A percentile compares a stretch with the other conserved stretches of the same genome.
Conservation (phyloP, 2,113 vertebrate species). For the Petromus typicus region DNA sequence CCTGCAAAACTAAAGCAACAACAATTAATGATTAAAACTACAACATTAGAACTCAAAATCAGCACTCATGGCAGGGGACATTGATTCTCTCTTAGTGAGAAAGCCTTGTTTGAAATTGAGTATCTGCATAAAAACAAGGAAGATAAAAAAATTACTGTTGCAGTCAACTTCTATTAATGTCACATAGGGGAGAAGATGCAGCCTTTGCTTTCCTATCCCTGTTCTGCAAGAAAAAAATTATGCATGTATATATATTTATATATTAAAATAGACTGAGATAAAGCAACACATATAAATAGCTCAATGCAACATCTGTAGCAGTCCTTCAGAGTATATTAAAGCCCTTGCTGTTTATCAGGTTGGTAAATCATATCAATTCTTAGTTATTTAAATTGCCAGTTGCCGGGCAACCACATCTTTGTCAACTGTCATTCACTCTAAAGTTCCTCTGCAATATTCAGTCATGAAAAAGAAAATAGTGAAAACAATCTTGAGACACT, state of each 20-base stretch:
- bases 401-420: slow-evolving; percentile 80
- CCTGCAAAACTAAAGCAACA: slow-evolving; percentile 26
- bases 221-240: slow-evolving; percentile 43
- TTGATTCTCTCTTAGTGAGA: background rate
- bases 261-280: slow-evolving; percentile 69
- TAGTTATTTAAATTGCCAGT: slow-evolving; percentile 80
- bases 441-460: slow-evolving; percentile 68
- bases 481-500: slow-evolving; percentile 67
- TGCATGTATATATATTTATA: slow-evolving; percentile 2
- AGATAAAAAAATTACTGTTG: slow-evolving; percentile 36
- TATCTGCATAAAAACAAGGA: slow-evolving; percentile 42
- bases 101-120: slow-evolving; percentile 43
- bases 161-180: slow-evolving; percentile 65
- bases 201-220: slow-evolving; percentile 56
- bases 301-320: slow-evolving; percentile 75
- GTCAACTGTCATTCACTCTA: slow-evolving; percentile 79
- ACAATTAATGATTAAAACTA: slow-evolving; percentile 28
- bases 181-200: slow-evolving; percentile 34
- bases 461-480: slow-evolving; percentile 58
- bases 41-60: slow-evolving; percentile 20
- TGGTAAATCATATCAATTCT: slow-evolving; percentile 77
- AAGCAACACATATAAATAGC: slow-evolving; percentile 75
- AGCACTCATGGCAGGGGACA: background rate
- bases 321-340: slow-evolving; percentile 72
- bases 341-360: slow-evolving; percentile 75